Percentiles rank a stretch among this genome's conserved stretches.
These are phyloP conservation scores for Saguinus midas DNA, from an alignment of 2,113 vertebrate species.

Conservation along the genomic window DNA sequence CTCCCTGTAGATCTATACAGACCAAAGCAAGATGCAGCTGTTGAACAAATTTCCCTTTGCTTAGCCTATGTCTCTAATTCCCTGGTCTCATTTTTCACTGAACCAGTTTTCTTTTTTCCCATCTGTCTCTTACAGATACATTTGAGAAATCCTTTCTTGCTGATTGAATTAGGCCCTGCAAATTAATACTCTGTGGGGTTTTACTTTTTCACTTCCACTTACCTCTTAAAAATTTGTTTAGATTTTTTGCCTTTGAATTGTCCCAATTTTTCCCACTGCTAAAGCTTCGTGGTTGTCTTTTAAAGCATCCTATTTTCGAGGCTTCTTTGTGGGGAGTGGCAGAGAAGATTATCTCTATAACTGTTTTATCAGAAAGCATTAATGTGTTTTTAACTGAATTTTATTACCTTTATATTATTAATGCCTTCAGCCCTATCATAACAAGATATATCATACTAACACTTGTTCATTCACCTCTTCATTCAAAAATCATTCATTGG, in stretches of 20 bases:
- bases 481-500: constrained; percentile 34
- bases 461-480: constrained; percentile 16
- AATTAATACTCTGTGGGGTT: constrained; percentile 63
- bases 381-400: constrained; percentile 57
- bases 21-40: constrained; percentile 56
- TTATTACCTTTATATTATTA: constrained; percentile 29
- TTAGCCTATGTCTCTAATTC: constrained; percentile 61
- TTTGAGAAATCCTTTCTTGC: constrained; percentile 66
- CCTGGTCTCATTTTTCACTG: constrained; percentile 70
- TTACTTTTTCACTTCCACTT: constrained; percentile 59
- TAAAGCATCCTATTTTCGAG: neutral
- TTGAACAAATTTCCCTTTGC: constrained; percentile 67
- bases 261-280: neutral
- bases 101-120: constrained; percentile 65
- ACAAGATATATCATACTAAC: neutral
- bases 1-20: constrained; percentile 48
- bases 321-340: neutral
- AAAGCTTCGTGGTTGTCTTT: constrained; percentile 31
- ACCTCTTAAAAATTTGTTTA: constrained; percentile 41
- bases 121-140: constrained; percentile 65
- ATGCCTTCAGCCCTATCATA: neutral
- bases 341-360: neutral
- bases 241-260: constrained; percentile 37
- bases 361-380: constrained; percentile 8
- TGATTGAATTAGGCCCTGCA: constrained; percentile 64